Evolutionary conservation across 2,113 vertebrate species (phyloP).

Genomic region (Dromiciops gliroides): DNA sequence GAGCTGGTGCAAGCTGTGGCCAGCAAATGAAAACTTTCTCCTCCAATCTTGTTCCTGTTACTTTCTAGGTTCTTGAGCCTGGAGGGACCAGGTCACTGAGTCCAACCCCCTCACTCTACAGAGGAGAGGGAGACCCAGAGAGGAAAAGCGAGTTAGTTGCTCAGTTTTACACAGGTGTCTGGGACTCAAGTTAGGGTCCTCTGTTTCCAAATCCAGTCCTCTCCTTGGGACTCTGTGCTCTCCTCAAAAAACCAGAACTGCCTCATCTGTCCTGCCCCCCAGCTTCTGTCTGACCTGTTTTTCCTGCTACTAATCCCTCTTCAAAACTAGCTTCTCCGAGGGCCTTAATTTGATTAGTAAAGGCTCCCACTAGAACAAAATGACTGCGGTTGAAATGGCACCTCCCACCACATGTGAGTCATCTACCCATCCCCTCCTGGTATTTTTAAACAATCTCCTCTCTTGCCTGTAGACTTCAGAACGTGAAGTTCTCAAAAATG

Average conservation of each 20-base stretch:
- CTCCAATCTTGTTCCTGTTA: neutral
- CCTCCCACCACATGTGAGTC: neutral
- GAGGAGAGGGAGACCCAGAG: neutral
- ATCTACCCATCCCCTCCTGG: neutral
- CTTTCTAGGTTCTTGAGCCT: neutral
- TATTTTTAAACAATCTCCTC: neutral
- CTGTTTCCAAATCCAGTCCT: neutral
- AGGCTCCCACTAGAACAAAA: neutral
- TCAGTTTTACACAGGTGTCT: neutral
- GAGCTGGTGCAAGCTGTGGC: neutral
- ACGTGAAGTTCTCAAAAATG: neutral
- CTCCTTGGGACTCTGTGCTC: neutral
- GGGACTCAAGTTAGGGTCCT: neutral
- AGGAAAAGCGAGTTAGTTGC: neutral
- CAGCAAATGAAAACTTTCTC: neutral
- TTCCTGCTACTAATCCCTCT: neutral
- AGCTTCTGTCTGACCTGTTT: neutral
- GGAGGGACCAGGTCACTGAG: neutral
- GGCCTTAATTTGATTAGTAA: neutral
- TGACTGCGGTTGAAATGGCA: neutral
- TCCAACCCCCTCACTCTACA: neutral
- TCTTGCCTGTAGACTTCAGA: neutral
- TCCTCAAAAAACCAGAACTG: neutral
- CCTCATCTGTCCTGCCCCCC: conserved; percentile 4
- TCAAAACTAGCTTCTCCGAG: neutral